These are phyloP conservation scores for Corbicula japonica DNA, from an alignment of 2,888 invertebrate genomes.

Conservation along the genomic window DNA sequence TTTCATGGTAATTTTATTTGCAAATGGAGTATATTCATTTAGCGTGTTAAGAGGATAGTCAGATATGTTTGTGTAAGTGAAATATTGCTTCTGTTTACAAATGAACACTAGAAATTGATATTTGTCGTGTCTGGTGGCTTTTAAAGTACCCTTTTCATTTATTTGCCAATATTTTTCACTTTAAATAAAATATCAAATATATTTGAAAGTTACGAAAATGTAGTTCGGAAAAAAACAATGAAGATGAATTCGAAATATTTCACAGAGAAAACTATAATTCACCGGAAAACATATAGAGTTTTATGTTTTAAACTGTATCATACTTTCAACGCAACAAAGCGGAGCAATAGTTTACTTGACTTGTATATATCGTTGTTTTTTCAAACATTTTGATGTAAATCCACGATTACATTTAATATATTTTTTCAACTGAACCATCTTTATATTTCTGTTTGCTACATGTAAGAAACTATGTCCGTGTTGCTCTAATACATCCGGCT, in stretches of 20 bases:
- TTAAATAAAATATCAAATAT: neutral
- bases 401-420: neutral
- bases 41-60: neutral
- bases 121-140: neutral
- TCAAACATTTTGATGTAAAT: neutral
- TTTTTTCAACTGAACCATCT: neutral
- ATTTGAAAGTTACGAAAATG: neutral
- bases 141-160: neutral
- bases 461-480: neutral
- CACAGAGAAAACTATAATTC: too few relatives aligned
- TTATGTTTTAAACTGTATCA: neutral
- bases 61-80: neutral
- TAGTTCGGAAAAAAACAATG: too few relatives aligned
- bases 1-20: neutral
- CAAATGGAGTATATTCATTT: neutral
- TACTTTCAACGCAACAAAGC: neutral
- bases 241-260: too few relatives aligned
- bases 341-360: constrained; percentile 2
- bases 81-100: neutral
- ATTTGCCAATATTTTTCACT: neutral
- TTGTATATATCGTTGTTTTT: neutral
- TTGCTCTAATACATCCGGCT: neutral
- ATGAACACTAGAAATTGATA: constrained; percentile 5
- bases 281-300: neutral
- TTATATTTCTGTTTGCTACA: neutral